These are phyloP conservation scores for Theristus sp. DNA, from an alignment of 2,888 invertebrate genomes.

Conservation along the genomic window DNA sequence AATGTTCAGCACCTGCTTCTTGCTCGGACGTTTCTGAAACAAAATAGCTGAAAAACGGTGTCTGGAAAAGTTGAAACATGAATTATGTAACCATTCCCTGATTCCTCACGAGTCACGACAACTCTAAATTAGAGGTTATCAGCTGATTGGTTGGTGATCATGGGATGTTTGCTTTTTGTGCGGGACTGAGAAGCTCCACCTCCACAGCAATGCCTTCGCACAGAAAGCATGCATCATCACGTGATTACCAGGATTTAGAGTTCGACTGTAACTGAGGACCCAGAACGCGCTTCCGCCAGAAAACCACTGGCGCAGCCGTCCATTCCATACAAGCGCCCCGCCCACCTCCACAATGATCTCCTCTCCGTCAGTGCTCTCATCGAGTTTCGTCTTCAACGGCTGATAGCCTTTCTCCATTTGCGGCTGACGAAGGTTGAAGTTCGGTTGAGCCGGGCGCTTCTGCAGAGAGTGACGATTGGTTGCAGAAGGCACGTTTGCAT, in stretches of 20 bases:
- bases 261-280: too few species aligned
- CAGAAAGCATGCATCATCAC: not conserved
- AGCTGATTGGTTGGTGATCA: too few species aligned
- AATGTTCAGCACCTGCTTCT: not conserved
- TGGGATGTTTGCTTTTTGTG: too few species aligned
- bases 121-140: too few species aligned
- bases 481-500: not conserved
- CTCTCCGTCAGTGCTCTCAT: constrained; percentile 5
- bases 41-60: too few species aligned
- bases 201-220: not conserved
- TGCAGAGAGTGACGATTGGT: not conserved
- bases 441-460: not conserved
- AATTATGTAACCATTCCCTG: not conserved
- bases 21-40: not conserved
- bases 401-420: constrained; percentile 4
- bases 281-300: not conserved
- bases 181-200: not conserved
- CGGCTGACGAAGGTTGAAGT: constrained; percentile 6
- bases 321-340: not conserved
- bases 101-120: too few species aligned
- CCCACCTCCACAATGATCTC: constrained; percentile 7
- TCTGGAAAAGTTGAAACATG: not conserved
- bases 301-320: not conserved
- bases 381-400: constrained; percentile 1
- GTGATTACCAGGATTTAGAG: not conserved